Conservation (phyloP, 2,888 invertebrate species). For the Trissonchulus latispiculum region DNA sequence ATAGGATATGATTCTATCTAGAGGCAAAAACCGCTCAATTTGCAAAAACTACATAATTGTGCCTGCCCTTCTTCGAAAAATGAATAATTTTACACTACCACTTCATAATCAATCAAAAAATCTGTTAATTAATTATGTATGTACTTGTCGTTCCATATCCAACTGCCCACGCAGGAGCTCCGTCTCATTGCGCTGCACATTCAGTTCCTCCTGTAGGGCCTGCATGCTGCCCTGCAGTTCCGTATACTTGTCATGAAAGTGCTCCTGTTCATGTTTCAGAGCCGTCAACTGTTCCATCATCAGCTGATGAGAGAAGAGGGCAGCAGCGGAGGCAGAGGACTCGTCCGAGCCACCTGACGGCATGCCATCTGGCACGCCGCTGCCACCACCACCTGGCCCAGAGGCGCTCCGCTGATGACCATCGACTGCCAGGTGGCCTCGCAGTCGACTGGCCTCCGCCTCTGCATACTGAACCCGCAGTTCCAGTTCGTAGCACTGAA, state of each 20-base stretch:
- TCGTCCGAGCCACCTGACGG: neutral
- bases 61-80: too few species aligned
- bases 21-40: too few species aligned
- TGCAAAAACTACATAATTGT: too few species aligned
- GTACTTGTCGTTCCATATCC: neutral
- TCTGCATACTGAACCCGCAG: constrained; percentile 13
- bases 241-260: neutral
- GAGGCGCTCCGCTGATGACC: too few species aligned
- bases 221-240: neutral
- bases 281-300: neutral
- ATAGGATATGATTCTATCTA: too few species aligned
- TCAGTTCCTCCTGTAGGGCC: neutral
- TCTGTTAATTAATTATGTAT: too few species aligned
- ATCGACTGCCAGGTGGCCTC: too few species aligned
- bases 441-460: neutral
- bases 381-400: too few species aligned
- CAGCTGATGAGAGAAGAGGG: neutral
- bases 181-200: neutral
- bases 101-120: too few species aligned
- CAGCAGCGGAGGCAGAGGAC: neutral
- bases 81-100: too few species aligned
- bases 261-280: neutral
- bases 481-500: constrained; percentile 12
- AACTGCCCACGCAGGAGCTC: neutral
- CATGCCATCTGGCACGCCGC: neutral